Base-by-base conservation (phyloP, 2,888 invertebrate genomes). In the Euproctis similis region DNA sequence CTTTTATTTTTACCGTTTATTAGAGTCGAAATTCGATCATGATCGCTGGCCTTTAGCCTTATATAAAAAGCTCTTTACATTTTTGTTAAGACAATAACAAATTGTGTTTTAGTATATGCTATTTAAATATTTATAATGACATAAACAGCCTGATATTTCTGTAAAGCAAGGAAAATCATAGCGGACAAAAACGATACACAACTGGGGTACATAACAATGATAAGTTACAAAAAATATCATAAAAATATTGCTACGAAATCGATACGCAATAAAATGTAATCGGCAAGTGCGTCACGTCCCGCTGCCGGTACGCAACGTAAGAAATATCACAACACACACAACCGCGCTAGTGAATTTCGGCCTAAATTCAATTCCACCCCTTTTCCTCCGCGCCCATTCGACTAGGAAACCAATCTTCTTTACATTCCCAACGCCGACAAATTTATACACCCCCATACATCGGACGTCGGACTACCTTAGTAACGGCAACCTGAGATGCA, bases 321-420 rank as follows among this genome's bases (percentile, higher is more conserved):
- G 68, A 73, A 72, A 72, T 76, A 75, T 73, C 68, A 67, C 71
- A 66, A 70, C 68, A n/a, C n/a, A n/a, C 65, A 70, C 68, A 65
- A 63, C 62, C 60, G 52, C 63, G 59, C 59, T 65, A 74, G 70
- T 69, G 60, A 67, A 72, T 71, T 69, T 65, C 65, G 68, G 74
- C 77, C 77, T 75, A 77, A 80, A 80, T 80, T 77, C 76, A 76
- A 78, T 81, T 78, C 69, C 74, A 73, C 75, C 76, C 76, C 70
- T 71, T 14, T 73, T 72, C 61, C 69, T 65, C 67, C 59, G 62
- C 59, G 47, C 64, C 66, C 71, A 63, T 62, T 66, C 70, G 64
- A 64, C 66, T 68, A 70, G 62, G 74, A 76, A 81, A 80, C 73
- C 78, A 80, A 81, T 78, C 77, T 80, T 75, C 78, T 77, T 77